Conservation (phyloP, 1,140 invertebrate genomes). For the Drosophila arizonae region DNA sequence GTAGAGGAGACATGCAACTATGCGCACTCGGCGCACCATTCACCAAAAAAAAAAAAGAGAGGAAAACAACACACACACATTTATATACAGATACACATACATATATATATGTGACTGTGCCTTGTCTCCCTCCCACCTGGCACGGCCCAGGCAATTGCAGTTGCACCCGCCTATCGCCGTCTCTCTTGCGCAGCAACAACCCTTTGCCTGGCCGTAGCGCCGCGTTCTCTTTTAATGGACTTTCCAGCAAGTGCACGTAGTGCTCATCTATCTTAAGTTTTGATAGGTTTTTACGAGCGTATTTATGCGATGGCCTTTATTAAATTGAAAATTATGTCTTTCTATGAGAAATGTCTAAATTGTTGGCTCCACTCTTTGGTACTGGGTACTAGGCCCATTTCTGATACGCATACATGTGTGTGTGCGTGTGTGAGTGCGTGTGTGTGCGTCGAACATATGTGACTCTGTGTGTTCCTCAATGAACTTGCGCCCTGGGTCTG, state of each 20-base stretch:
- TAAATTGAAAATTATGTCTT: constrained; percentile 81
- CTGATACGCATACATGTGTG: background rate
- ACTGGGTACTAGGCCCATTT: constrained; percentile 6
- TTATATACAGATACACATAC: no score
- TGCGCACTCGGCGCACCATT: constrained; percentile 53
- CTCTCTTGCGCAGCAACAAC: constrained; percentile 29
- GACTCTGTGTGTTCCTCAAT: constrained; percentile 53
- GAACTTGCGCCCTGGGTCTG: constrained; percentile 59
- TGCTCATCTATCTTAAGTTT: constrained; percentile 69
- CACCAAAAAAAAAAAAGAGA: constrained; percentile 28
- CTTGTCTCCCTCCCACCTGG: background rate
- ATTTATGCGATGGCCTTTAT: constrained; percentile 70
- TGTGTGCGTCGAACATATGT: background rate
- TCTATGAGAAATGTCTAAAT: constrained; percentile 78
- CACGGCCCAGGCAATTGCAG: background rate
- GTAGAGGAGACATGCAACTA: constrained; percentile 61
- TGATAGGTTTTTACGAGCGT: constrained; percentile 73
- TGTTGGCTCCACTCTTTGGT: background rate
- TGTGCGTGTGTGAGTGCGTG: background rate
- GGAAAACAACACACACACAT: background rate
- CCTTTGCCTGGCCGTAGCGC: constrained; percentile 48
- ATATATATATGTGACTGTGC: no score
- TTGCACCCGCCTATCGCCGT: background rate
- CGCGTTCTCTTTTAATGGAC: constrained; percentile 33
- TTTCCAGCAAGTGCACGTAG: constrained; percentile 70